Base-by-base conservation (phyloP, 2,113 vertebrate species). In the Toxostoma redivivum region DNA sequence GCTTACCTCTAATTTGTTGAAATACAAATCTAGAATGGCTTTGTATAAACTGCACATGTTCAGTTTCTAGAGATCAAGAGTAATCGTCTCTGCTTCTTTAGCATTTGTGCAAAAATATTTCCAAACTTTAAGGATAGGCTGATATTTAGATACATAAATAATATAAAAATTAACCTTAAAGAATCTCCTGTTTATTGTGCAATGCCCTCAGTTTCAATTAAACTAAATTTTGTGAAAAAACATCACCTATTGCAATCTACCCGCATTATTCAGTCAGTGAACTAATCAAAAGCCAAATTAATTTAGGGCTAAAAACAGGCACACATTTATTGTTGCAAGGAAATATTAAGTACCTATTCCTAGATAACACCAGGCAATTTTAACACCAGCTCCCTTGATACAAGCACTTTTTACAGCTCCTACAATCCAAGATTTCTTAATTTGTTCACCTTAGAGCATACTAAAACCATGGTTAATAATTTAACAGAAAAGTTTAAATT, bases 401-500 rank as follows among this genome's bases (percentile, higher is more conserved):
- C 12, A 54, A 38, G 33, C 60, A 60, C 28, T 91, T 76, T 85
- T 67, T 81, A 74, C 21, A 58, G 50, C 66, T 72, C 35, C 18
- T 72, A 57, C 87, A 89, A 69, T 48, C 38, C 44, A 81, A 48
- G 53, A 76, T 64, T 89, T 86, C 92, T 92, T 85, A 90, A 96
- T 97, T 91, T 90, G 64, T 67, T 96, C 81, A 95, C 92, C 86
- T 94, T 64, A 73, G 81, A 97, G 87, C 77, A 56, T 78, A 51
- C 28, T 86, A 77, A 95, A 89, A 8, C 40, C 15, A 45, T 35
- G 10, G 42, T 97, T 95, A 97, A 97, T 96, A 95, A 97, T 97
- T 97, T 69, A 97, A 81, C 10, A 83, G 61, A 79, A 95, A 96
- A 97, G 71, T 96, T 95, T 96, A 95, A 97, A 97, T 96, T 96